A percentile compares a stretch with the other conserved stretches of the same genome.
Conservation (phyloP, 2,113 vertebrate genomes). For the Dendropsophus ebraccatus region DNA sequence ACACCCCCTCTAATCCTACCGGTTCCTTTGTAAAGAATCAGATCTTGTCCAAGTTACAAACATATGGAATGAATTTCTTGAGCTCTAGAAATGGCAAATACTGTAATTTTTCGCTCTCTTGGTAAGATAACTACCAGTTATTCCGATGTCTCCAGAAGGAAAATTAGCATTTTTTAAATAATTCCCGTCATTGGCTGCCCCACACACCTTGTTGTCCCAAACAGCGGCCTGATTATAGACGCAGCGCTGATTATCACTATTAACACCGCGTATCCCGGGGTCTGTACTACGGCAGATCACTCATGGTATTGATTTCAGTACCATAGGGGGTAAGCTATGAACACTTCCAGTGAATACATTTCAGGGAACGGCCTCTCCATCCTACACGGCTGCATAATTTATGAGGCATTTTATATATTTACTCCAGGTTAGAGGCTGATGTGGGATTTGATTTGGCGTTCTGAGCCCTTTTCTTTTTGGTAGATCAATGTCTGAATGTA, state of each 20-base stretch:
- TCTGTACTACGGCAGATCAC: neutral
- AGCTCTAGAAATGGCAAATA: neutral
- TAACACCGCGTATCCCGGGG: neutral
- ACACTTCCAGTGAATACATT: neutral
- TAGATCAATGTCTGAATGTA: neutral
- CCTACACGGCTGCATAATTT: neutral
- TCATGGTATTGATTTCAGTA: neutral
- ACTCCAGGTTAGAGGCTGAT: neutral
- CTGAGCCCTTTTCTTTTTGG: neutral
- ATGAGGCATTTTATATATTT: neutral
- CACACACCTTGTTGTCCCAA: neutral
- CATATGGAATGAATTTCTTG: neutral
- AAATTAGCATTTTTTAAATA: neutral
- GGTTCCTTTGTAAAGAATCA: neutral
- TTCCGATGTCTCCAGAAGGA: neutral
- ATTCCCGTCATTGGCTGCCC: neutral
- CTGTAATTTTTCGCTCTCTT: neutral
- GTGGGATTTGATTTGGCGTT: neutral
- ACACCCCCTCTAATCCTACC: neutral
- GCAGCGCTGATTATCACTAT: neutral
- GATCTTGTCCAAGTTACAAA: neutral
- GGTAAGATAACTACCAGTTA: neutral
- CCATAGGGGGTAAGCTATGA: neutral
- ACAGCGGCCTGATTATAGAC: neutral
- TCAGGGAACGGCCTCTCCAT: neutral